Evolutionary conservation across 1,140 invertebrate species (phyloP), one percentile per base, ranked within the genome.

Genomic region (Listronotus bonariensis): DNA sequence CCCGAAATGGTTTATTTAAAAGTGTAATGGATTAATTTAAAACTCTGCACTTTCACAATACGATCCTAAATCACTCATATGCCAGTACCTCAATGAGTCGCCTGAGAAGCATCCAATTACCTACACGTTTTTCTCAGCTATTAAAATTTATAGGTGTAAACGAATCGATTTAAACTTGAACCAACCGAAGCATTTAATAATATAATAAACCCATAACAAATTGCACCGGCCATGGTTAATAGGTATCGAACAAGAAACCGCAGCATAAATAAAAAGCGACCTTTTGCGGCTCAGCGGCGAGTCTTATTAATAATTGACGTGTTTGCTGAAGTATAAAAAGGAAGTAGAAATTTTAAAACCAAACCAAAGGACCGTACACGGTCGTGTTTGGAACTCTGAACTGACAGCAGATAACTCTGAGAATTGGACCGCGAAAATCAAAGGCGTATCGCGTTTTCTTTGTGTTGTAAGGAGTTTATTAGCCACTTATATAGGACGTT

Each of bases 291-390:
- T 31, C 53, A 41, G 32, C 53, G 36, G 43, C 43, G 43, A 26
- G n/a, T 46, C 43, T 46, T 46, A 55, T 55, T 55, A 55, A 55
- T 55, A 55, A 55, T 43, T 55, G 41, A 55, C 53, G 53, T 55
- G 53, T 40, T 15, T 18, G 18, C 17, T 43, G 32, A 32, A 20
- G 11, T 31, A 32, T 12, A 55, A 55, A 55, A 55, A 55, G 14
- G 17, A 55, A 55, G 20, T 14, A 51, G 48, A 51, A 51, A 32
- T 20, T 20, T 51, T 31, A 31, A 36, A 26, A 55, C 34, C 34
- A 1, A 46, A 18, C 7, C 43, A 14, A 46, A 46, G n/a, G 43
- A 46, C 7, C 43, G 20, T 10, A 17, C 43, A 17, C 43, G 8
- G 34, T 9, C 11, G 34, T 36, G 34, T 36, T 36, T 36, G 34